Percentiles rank a stretch among this genome's conserved stretches.
These are phyloP conservation scores for Mylabris phalerata DNA, from an alignment of 1,140 invertebrate genomes.

Conservation along the genomic window DNA sequence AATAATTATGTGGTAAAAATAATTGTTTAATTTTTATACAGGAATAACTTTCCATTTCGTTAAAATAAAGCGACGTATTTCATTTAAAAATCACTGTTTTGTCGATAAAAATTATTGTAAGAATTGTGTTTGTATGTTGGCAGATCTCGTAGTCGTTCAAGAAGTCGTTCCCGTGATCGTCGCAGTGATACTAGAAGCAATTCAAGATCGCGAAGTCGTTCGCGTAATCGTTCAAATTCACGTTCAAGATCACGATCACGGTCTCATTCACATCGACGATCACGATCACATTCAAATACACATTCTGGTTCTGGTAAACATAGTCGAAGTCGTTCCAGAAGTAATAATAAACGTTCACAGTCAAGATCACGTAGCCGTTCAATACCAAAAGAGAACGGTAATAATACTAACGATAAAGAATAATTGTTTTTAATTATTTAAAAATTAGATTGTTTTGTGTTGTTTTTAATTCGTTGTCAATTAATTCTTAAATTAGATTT, in stretches of 20 bases:
- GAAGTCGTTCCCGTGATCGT: slow-evolving; percentile 40
- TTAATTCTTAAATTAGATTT: background rate
- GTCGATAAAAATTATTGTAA: background rate
- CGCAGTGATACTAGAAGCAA: slow-evolving; percentile 40
- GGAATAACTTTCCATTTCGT: too few relatives aligned
- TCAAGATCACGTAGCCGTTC: slow-evolving; percentile 30
- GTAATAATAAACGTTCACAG: slow-evolving; percentile 37
- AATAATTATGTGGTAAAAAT: too few relatives aligned
- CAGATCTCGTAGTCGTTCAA: slow-evolving; percentile 48
- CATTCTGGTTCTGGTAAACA: slow-evolving; percentile 22
- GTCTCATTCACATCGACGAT: slow-evolving; percentile 36
- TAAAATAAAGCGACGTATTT: too few relatives aligned
- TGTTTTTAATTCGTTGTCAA: background rate
- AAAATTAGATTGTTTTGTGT: slow-evolving; percentile 2
- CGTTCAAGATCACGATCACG: slow-evolving; percentile 32
- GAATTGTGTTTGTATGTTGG: slow-evolving; percentile 35
- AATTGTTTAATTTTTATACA: too few relatives aligned
- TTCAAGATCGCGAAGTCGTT: slow-evolving; percentile 39
- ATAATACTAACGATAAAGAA: slow-evolving; percentile 9
- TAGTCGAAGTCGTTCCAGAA: slow-evolving; percentile 36
- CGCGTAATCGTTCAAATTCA: slow-evolving; percentile 37
- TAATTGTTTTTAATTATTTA: slow-evolving; percentile 6
- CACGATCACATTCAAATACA: slow-evolving; percentile 34
- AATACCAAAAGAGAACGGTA: slow-evolving; percentile 28
- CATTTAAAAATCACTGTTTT: too few relatives aligned